Conservation (phyloP, 2,113 vertebrate genomes). For the Cygnus atratus region DNA sequence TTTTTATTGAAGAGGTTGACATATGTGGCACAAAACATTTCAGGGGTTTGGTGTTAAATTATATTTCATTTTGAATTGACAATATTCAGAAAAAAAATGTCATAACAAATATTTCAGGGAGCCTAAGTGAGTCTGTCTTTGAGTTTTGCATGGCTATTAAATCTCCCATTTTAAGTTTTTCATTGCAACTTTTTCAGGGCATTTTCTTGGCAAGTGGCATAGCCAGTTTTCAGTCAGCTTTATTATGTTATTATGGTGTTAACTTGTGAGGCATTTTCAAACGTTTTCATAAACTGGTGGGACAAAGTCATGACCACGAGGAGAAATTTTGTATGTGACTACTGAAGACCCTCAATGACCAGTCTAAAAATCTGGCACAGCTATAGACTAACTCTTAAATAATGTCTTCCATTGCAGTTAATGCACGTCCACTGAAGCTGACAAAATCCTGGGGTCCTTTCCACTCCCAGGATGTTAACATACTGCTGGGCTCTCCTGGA, state of each 20-base stretch:
- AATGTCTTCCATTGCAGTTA: neutral
- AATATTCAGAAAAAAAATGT: neutral
- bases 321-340: neutral
- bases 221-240: neutral
- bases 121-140: neutral
- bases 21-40: neutral
- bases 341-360: neutral
- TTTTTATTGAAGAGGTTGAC: slow-evolving; percentile 8
- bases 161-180: neutral
- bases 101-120: neutral
- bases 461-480: neutral
- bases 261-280: neutral
- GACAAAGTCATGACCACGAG: neutral
- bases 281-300: neutral
- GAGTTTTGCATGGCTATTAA: neutral
- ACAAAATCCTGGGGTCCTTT: neutral
- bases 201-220: neutral
- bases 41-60: neutral
- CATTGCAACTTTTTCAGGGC: neutral
- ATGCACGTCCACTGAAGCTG: too few species aligned
- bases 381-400: neutral
- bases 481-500: neutral
- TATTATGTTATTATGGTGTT: neutral
- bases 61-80: neutral
- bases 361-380: neutral